Base-by-base conservation (phyloP, 2,888 invertebrate genomes). In the Orthosia cruda region DNA sequence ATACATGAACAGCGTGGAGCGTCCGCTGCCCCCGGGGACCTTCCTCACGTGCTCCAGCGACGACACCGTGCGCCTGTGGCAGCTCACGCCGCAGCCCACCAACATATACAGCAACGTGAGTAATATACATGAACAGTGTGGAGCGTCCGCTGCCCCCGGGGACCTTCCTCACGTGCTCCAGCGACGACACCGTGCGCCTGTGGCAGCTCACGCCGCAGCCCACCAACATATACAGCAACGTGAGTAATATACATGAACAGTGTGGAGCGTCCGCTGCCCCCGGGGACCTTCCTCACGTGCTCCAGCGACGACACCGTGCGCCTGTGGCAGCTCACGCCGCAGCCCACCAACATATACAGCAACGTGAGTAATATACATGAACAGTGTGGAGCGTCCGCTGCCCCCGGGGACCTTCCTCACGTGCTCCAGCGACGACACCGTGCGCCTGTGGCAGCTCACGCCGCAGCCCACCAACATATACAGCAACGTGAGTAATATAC, bases 391-490 rank as follows among this genome's bases (percentile, higher is more conserved):
- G 18, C 90, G 91, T 0, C 92, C 93, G 0, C 97, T 99, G 87
- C 98, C 99, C 0, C 97, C 98, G 16, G 99, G 98, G 63, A 98
- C 98, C 75, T 99, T 99, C 95, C 97, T 99, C 74, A 99, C 99
- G 0, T 99, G 99, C 93, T 99, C 99, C 84, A 99, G 99, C 86
- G 99, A 99, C 95, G 99, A 99, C 94, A 99, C 99, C 0, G 98
- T 99, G 74, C 97, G 99, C 0, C 97, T 99, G 64, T 99, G 99
- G 99, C 98, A 98, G 80, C 93, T 99, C 13, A 67, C 89, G 18
- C 89, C 92, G 9, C 94, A 94, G 82, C 93, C 98, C 78, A 97
- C 97, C 82, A 99, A 99, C 93, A 98, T 99, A 85, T 99, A 99
- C 93, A 99, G 99, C 93, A 98, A 99, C 91, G 98, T 98, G 92